Conservation (phyloP, 1,140 invertebrate species). For the Pararge aegeria region DNA sequence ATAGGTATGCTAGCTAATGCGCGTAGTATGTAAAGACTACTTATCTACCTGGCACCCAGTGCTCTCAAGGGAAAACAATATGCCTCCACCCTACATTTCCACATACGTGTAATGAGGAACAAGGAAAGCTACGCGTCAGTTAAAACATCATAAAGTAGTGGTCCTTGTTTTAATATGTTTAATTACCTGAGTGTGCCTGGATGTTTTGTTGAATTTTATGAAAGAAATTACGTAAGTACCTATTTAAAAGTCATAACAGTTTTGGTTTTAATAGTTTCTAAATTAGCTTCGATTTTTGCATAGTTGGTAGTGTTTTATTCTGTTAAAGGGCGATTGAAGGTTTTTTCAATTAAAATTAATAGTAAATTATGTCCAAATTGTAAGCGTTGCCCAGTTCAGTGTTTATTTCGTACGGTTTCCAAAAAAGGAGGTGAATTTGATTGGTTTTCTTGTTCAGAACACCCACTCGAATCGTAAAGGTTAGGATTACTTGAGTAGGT, state of each 20-base stretch:
- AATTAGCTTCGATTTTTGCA: too few relatives aligned
- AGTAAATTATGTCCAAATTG: too few relatives aligned
- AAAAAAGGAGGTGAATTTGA: too few relatives aligned
- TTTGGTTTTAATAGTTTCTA: neutral
- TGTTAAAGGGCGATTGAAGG: too few relatives aligned
- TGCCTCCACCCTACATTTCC: constrained; percentile 38
- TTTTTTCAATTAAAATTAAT: too few relatives aligned
- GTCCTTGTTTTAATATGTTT: constrained; percentile 25
- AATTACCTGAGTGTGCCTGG: constrained; percentile 9
- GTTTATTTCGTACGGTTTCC: too few relatives aligned
- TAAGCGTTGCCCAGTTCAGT: too few relatives aligned
- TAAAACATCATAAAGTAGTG: constrained; percentile 25
- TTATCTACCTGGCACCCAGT: constrained; percentile 51
- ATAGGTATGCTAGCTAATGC: constrained; percentile 49
- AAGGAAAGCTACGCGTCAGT: constrained; percentile 30
- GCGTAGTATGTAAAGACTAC: constrained; percentile 55
- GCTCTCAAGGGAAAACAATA: constrained; percentile 53
- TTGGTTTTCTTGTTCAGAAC: too few relatives aligned
- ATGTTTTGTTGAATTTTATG: constrained; percentile 7
- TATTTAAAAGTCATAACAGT: neutral
- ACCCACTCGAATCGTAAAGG: too few relatives aligned
- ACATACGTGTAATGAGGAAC: constrained; percentile 44
- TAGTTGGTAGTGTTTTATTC: too few relatives aligned
- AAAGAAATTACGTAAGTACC: neutral
- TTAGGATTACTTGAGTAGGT: too few relatives aligned